A percentile compares a stretch with the other conserved stretches of the same genome.
These are phyloP conservation scores for Alcis repandata DNA, from an alignment of 2,888 invertebrate genomes.

Conservation along the genomic window DNA sequence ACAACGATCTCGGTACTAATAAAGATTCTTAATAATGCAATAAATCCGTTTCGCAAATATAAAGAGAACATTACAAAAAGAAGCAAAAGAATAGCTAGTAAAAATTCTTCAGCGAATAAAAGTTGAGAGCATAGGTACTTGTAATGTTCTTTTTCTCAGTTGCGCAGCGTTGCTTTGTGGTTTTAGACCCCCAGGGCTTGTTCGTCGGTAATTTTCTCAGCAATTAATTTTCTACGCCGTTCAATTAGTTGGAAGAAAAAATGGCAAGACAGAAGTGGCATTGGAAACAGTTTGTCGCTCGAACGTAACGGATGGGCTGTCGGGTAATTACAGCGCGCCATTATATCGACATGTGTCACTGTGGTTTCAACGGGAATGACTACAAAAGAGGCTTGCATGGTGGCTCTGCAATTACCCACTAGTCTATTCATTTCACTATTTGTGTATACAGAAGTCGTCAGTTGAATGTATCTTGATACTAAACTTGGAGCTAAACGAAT, in stretches of 20 bases:
- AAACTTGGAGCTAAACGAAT: conserved; percentile 9
- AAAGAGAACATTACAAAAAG: background rate
- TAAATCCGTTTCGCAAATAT: background rate
- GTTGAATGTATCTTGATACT: conserved; percentile 4
- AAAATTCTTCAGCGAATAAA: conserved; percentile 60
- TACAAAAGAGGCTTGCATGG: conserved; percentile 28
- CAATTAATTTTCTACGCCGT: conserved; percentile 79
- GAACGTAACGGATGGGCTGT: conserved; percentile 63
- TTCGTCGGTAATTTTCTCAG: conserved; percentile 78
- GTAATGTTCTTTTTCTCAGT: conserved; percentile 75
- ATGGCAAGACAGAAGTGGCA: conserved; percentile 74
- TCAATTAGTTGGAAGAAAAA: conserved; percentile 80
- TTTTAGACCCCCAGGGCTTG: conserved; percentile 71
- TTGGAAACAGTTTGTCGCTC: conserved; percentile 62
- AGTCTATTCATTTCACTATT: background rate
- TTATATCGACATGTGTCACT: conserved; percentile 70
- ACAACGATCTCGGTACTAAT: background rate
- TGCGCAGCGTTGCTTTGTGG: conserved; percentile 71
- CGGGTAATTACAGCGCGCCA: conserved; percentile 65
- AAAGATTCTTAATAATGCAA: background rate
- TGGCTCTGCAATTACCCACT: conserved; percentile 19
- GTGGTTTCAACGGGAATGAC: conserved; percentile 55
- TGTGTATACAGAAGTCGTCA: conserved; percentile 8
- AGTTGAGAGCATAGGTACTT: conserved; percentile 58
- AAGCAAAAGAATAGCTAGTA: no score